Base-by-base conservation (phyloP, 2,888 invertebrate genomes). In the Apodemia zela region DNA sequence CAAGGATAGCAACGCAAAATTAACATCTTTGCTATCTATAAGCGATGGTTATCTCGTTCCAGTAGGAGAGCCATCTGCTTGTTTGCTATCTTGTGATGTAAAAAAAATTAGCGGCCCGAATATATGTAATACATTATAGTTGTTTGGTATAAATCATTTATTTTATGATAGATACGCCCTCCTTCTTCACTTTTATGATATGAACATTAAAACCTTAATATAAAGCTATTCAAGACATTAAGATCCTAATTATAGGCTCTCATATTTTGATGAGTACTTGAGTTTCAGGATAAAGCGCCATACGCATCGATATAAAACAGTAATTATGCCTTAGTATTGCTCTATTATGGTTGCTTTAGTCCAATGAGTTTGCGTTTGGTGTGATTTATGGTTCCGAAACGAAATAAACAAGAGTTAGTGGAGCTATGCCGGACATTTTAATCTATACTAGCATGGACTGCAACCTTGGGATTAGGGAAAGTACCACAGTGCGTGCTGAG, bases 291-390 rank as follows among this genome's bases (percentile, higher is more conserved):
- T 51, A 21, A 51, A 17, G 51, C 38, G 3, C 21, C 51, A 21
- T 17, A 49, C 49, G 49, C 38, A 0, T 57, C 47, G 33, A 38
- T 45, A 63, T 64, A 61, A 64, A 64, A 64, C 45, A 33, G 38
- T 64, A 61, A 64, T 64, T 64, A 61, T 35, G 61, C 61, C 58
- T 47, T 61, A 57, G 21, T 35, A 51, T 35, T 64, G 60, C 25
- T 61, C 45, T 51, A 61, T 64, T 47, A 38, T 49, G 58, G 49
- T 61, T 64, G 58, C 21, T 45, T 38, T 45, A 25, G 29, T 47
- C n/a, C 60, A 25, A 57, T 17, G n/a, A 47, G 49, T 58, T 25
- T 57, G 58, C 38, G 29, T 62, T 45, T 45, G 45, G 17, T 35
- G 59, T 62, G 62, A 62, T 62, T 65, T 65, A 65, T 54, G 15